A percentile compares a stretch with the other conserved stretches of the same genome.
These are phyloP conservation scores for Euura saliciscinereae DNA, from an alignment of 1,140 invertebrate species.

Conservation along the genomic window DNA sequence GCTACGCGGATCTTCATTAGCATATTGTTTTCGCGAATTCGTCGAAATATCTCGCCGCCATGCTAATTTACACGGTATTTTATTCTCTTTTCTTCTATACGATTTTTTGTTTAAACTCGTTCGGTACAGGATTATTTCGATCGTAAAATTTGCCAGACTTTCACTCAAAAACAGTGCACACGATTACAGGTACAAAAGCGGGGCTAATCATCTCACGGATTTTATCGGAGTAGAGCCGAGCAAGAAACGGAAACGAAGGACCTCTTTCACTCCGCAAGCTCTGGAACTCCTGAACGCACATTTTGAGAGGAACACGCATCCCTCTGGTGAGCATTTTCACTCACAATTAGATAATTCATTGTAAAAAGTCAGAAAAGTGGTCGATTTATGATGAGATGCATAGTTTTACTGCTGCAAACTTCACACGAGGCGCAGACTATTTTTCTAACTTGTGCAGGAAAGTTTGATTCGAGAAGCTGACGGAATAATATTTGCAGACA, in stretches of 20 bases:
- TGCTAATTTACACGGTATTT: constrained; percentile 46
- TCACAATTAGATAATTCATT: constrained; percentile 10
- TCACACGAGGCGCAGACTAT: too few relatives aligned
- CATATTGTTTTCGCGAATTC: constrained; percentile 59
- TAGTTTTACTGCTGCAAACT: too few relatives aligned
- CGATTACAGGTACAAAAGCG: constrained; percentile 84
- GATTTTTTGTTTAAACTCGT: neutral
- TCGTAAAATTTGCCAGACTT: constrained; percentile 35
- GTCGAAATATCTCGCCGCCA: constrained; percentile 54
- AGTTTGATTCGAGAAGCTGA: too few relatives aligned
- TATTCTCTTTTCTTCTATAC: neutral
- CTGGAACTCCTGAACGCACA: constrained; percentile 93
- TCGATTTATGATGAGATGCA: too few relatives aligned
- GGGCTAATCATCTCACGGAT: constrained; percentile 91
- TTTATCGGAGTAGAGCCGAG: constrained; percentile 95
- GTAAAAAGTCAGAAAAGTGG: neutral
- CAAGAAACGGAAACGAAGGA: constrained; percentile 94
- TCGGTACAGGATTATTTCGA: neutral
- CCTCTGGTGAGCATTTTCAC: constrained; percentile 77
- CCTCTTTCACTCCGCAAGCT: constrained; percentile 96
- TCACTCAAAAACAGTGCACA: constrained; percentile 53
- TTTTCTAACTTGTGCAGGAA: too few relatives aligned
- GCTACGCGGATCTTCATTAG: constrained; percentile 48
- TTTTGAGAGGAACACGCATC: constrained; percentile 97
- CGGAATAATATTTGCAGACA: too few relatives aligned